phyloP scores from a whole-genome alignment of 2,797 vertebrate genomes.

The Gallirallus australis region DNA sequence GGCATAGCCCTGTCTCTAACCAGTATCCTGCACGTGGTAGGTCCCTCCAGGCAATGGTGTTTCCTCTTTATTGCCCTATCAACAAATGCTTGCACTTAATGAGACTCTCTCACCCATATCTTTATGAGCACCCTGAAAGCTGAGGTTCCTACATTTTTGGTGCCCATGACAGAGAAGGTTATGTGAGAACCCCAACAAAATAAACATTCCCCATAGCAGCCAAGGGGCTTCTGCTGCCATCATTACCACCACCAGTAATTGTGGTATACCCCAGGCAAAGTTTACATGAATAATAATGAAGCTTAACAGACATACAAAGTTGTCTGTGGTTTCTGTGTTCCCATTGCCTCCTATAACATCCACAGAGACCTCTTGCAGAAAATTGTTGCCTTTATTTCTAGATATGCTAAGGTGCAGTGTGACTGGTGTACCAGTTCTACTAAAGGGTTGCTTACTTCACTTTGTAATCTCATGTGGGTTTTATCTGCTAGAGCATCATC shows the following conservation, averaged over 20 bases:
- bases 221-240: neutral
- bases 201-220: neutral
- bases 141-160: neutral
- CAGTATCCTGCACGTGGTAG: neutral
- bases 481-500: fast-evolving
- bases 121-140: neutral
- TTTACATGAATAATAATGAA: neutral
- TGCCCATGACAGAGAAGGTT: neutral
- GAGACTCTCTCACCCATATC: fast-evolving
- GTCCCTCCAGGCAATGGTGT: neutral
- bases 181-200: neutral
- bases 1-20: neutral
- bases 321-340: fast-evolving
- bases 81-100: neutral
- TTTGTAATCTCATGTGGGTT: neutral
- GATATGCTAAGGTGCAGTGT: neutral
- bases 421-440: neutral
- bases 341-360: neutral
- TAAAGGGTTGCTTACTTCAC: neutral
- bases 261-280: neutral
- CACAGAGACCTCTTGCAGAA: neutral
- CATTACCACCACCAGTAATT: neutral
- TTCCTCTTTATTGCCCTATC: fast-evolving
- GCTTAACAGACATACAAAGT: neutral
- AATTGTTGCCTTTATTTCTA: neutral